A percentile compares a stretch with the other conserved stretches of the same genome.
Conservation (phyloP, 1,140 invertebrate species). For the Pseudobourletiella spinata region DNA sequence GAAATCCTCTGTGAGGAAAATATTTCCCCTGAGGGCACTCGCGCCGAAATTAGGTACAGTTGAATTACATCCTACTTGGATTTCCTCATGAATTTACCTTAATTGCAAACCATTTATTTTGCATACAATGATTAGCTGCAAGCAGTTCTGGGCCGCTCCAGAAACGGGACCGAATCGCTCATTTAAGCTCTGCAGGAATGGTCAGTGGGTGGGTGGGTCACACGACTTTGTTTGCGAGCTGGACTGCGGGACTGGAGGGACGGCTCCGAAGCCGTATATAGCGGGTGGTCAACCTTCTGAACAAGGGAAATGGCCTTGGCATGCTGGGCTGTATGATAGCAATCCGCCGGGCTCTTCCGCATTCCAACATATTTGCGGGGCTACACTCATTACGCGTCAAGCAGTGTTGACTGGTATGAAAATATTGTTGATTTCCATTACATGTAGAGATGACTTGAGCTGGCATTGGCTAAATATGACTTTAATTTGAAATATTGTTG, state of each 20-base stretch:
- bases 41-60: conserved; percentile 5
- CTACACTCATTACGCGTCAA: conserved; percentile 15
- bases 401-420: conserved; percentile 24
- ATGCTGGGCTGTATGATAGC: conserved; percentile 23
- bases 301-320: conserved; percentile 31
- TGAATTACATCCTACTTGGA: no score
- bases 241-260: conserved; percentile 22
- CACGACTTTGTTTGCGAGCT: conserved; percentile 6
- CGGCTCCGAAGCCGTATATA: not conserved
- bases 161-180: not conserved
- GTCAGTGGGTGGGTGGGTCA: conserved; percentile 6
- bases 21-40: conserved; percentile 7
- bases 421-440: not conserved
- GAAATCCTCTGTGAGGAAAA: conserved; percentile 6
- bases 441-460: not conserved
- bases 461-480: not conserved
- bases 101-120: not conserved
- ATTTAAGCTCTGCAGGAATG: conserved; percentile 2
- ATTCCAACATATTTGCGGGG: conserved; percentile 25
- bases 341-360: conserved; percentile 10
- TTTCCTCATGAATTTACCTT: not conserved
- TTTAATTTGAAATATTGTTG: not conserved
- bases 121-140: conserved; percentile 6
- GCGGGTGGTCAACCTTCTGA: conserved; percentile 9
- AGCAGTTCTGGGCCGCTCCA: conserved; percentile 13